A percentile compares a stretch with the other conserved stretches of the same genome.
These are phyloP conservation scores for Cardiocondyla obscurior DNA, from an alignment of 1,140 invertebrate species.

Conservation along the genomic window DNA sequence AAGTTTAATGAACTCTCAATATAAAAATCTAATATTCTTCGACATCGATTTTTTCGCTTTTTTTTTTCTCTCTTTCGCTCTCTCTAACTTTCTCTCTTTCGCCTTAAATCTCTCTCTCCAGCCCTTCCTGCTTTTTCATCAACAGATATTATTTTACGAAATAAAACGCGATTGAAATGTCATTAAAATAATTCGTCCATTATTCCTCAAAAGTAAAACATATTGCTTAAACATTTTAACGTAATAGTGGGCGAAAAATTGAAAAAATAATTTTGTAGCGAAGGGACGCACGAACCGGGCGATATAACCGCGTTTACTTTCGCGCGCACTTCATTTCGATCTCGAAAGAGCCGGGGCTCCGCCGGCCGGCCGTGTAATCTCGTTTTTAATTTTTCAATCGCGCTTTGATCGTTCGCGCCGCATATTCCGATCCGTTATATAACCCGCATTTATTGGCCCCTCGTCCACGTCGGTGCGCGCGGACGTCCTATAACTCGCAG, in stretches of 20 bases:
- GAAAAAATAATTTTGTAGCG: not conserved
- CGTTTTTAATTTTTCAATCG: slow-evolving; percentile 57
- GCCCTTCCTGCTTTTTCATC: not conserved
- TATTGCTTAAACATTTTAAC: not conserved
- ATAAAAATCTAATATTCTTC: not conserved
- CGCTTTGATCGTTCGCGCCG: slow-evolving; percentile 53
- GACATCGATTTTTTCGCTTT: not conserved
- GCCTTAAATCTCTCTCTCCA: not conserved
- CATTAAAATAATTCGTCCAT: not conserved
- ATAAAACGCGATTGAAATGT: not conserved
- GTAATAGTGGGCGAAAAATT: not conserved
- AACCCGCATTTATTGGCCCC: slow-evolving; percentile 59
- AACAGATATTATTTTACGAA: not conserved
- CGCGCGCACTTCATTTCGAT: slow-evolving; percentile 32
- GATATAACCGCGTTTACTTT: slow-evolving; percentile 18
- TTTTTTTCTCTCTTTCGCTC: not conserved
- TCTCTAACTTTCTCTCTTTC: not conserved
- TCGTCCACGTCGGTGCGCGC: not conserved
- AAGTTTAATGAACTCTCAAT: not conserved
- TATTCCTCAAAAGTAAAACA: slow-evolving; percentile 3
- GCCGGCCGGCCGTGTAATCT: not conserved
- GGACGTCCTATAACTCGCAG: slow-evolving; percentile 51
- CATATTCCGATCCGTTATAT: slow-evolving; percentile 10
- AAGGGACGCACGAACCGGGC: not conserved
- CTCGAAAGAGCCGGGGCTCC: not conserved